phyloP scores from a whole-genome alignment of 92 coral and sea anemone genomes.

The Paragorgia papillata region DNA sequence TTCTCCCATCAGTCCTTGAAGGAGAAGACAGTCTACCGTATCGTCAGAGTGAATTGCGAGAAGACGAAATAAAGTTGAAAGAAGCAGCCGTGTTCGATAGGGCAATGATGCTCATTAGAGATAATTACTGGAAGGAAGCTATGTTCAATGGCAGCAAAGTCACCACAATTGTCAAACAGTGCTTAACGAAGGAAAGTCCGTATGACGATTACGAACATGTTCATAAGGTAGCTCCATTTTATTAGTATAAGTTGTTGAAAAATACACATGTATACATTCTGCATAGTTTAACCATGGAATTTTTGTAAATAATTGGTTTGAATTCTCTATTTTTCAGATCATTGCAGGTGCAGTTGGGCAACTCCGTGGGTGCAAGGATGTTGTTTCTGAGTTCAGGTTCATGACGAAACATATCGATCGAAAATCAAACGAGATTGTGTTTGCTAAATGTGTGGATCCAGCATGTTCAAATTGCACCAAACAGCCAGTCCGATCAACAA shows the following conservation, averaged over 20 bases:
- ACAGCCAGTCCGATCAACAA: slow-evolving; percentile 50
- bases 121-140: slow-evolving; percentile 21
- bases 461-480: slow-evolving; percentile 45
- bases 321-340: background rate
- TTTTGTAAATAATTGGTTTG: background rate
- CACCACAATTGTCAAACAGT: background rate
- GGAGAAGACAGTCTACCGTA: slow-evolving; percentile 44
- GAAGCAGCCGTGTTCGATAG: slow-evolving; percentile 46
- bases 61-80: slow-evolving; percentile 23
- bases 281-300: no score
- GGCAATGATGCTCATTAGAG: slow-evolving; percentile 28
- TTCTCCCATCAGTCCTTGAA: slow-evolving; percentile 30
- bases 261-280: no score
- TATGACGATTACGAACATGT: slow-evolving; percentile 2
- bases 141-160: slow-evolving; percentile 20
- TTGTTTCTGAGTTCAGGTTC: slow-evolving; percentile 47
- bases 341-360: background rate
- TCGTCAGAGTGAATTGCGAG: slow-evolving; percentile 37
- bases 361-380: slow-evolving; percentile 17
- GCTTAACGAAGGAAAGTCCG: background rate
- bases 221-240: no score
- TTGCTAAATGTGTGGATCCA: slow-evolving; percentile 53
- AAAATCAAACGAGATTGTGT: slow-evolving; percentile 50
- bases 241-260: no score
- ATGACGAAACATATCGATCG: slow-evolving; percentile 51